Evolutionary conservation across 2,113 vertebrate genomes (phyloP).

Genomic region (Varanus salvator): DNA sequence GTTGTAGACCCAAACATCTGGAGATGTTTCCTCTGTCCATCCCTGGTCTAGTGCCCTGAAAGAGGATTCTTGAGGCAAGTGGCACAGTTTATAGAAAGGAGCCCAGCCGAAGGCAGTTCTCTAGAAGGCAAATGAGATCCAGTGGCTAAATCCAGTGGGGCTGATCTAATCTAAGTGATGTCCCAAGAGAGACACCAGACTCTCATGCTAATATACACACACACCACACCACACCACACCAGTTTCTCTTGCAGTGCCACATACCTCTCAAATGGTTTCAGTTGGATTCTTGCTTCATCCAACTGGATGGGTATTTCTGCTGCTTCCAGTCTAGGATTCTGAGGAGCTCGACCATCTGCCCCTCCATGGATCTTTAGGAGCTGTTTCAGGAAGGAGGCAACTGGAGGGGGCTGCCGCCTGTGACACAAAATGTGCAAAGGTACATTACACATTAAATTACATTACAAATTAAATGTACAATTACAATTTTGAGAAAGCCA

Average conservation of each 20-base stretch:
- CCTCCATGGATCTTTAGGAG: conserved; percentile 2
- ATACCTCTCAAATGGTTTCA: neutral
- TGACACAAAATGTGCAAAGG: neutral
- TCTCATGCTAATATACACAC: accelerated
- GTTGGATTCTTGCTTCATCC: neutral
- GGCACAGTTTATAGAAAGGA: neutral
- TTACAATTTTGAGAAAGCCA: neutral
- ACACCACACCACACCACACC: too few relatives aligned
- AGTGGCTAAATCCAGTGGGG: neutral
- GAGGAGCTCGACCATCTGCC: too few relatives aligned
- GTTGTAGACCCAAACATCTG: too few relatives aligned
- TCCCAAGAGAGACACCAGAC: neutral
- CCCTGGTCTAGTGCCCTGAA: neutral
- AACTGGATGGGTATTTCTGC: neutral
- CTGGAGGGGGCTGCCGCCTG: conserved; percentile 19
- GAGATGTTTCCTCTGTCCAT: too few relatives aligned
- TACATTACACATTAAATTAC: too few relatives aligned
- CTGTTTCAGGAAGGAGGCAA: conserved; percentile 13
- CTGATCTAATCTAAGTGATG: neutral
- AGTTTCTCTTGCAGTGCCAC: neutral
- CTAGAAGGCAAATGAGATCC: neutral
- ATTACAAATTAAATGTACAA: too few relatives aligned
- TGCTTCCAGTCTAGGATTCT: neutral
- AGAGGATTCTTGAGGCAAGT: neutral
- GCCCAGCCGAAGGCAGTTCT: neutral